Conservation (phyloP, 92 coral and sea anemone species). For the Palythoa grandiflora region DNA sequence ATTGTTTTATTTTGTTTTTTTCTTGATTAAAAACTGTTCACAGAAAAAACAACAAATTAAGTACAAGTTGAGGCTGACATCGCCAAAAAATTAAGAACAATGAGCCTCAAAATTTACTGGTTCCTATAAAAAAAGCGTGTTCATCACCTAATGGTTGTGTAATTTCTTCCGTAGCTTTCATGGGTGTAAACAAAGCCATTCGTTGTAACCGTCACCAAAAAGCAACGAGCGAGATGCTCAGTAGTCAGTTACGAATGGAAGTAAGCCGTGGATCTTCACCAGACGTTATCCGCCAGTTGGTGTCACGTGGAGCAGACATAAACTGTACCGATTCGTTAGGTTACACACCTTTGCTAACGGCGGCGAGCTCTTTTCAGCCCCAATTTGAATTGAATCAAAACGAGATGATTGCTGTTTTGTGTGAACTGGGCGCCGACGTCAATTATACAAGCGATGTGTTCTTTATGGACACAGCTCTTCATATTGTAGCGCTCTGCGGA, state of each 20-base stretch:
- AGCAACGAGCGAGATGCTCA: slow-evolving; percentile 43
- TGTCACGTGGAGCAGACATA: slow-evolving; percentile 79
- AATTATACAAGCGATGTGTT: slow-evolving; percentile 74
- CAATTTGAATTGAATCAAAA: slow-evolving; percentile 17
- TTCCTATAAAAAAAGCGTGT: too few species aligned
- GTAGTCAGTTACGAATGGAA: slow-evolving; percentile 63
- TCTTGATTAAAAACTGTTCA: too few species aligned
- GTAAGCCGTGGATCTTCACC: slow-evolving; percentile 62
- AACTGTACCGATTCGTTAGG: slow-evolving; percentile 74
- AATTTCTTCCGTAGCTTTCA: background rate
- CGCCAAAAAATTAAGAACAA: too few species aligned
- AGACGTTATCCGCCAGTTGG: slow-evolving; percentile 39
- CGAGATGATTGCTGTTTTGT: slow-evolving; percentile 56
- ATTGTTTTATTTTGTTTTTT: too few species aligned
- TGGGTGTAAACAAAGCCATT: slow-evolving; percentile 32
- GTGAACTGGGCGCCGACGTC: slow-evolving; percentile 90
- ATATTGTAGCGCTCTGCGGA: slow-evolving; percentile 70
- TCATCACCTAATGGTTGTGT: too few species aligned
- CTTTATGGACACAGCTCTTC: slow-evolving; percentile 86
- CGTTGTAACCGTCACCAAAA: slow-evolving; percentile 5
- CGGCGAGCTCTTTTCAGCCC: slow-evolving; percentile 48
- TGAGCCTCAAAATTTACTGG: too few species aligned
- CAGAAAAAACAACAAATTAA: too few species aligned
- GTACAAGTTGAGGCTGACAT: too few species aligned
- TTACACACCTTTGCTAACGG: slow-evolving; percentile 74